Evolutionary conservation across 1,140 invertebrate genomes (phyloP), one percentile per base, ranked within the genome.

Genomic region (Calephelis nemesis): DNA sequence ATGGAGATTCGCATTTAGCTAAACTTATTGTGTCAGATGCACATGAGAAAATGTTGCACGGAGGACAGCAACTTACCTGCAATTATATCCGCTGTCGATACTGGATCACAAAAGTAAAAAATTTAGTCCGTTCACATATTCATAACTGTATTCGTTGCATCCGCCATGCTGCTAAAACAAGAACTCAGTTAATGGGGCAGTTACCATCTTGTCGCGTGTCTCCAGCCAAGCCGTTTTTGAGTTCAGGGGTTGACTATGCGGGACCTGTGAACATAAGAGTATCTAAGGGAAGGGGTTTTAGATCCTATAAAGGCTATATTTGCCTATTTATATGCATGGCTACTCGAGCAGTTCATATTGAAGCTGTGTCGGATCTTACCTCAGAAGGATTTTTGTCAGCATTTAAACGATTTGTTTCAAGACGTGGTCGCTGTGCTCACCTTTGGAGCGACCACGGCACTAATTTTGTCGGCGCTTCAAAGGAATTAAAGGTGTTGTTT

Each of bases 361-460:
- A 65, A 12, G 19, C 30, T 5, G 47, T 65, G 5, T 39, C 9
- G 10, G 63, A 65, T 39, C 39, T 50, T n/a, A 50, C 48, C 0
- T 12, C 48, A 30, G 47, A 49, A 12, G 63, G 47, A 5, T 65
- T 65, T 30, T 5, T 65, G 7, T 12, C 48, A 8, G 63, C 47
- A 9, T 65, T 65, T 48, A 48, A 49, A 10, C 8, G 63, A 5
- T 52, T 65, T 15, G 63, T 65, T 1, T 13, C 63, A 8, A 19
- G 63, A 10, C n/a, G 63, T 3, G 47, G 63, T 9, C 62, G 19
- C 6, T 63, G 62, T 63, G 12, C 4, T 11, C 47, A 63, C 19
- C 7, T 64, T 13, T 64, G 63, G 63, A 64, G 63, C 30, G 63
- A 64, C 45, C 47, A 49, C 9, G 63, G 63, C 42, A 30, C 63